Conservation (phyloP, 2,888 invertebrate species). For the Chrysomela aeneicollis region DNA sequence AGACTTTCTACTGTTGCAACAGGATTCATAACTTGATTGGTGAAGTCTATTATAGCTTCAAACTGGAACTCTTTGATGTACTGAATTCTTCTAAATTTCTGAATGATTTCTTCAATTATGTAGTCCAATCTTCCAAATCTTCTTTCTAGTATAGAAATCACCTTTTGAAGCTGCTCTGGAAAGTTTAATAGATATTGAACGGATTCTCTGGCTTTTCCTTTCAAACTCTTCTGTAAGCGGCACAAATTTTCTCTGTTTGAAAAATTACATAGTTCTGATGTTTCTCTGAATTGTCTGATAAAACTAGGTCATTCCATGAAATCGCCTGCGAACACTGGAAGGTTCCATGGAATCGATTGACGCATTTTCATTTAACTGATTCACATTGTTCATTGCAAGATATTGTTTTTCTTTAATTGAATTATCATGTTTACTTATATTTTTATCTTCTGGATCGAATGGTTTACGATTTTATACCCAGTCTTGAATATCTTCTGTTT, state of each 20-base stretch:
- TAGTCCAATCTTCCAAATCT: too few species aligned
- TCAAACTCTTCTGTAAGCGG: slow-evolving; percentile 6
- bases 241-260: background rate
- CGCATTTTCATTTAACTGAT: background rate
- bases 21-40: background rate
- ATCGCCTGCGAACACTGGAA: slow-evolving; percentile 11
- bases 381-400: background rate
- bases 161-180: too few species aligned
- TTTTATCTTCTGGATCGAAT: background rate
- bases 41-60: background rate
- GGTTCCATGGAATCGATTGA: background rate
- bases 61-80: too few species aligned
- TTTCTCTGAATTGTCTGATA: slow-evolving; percentile 13
- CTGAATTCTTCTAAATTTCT: too few species aligned
- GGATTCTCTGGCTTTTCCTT: too few species aligned
- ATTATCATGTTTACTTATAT: background rate
- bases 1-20: slow-evolving; percentile 1
- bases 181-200: too few species aligned
- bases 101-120: too few species aligned
- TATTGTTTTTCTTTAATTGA: too few species aligned
- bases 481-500: too few species aligned
- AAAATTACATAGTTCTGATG: background rate
- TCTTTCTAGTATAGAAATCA: too few species aligned
- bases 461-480: background rate
- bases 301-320: slow-evolving; percentile 14